Percentiles rank a stretch among this genome's conserved stretches.
phyloP scores from a whole-genome alignment of 2,888 invertebrate species.

The Torymus aiolomorphi region DNA sequence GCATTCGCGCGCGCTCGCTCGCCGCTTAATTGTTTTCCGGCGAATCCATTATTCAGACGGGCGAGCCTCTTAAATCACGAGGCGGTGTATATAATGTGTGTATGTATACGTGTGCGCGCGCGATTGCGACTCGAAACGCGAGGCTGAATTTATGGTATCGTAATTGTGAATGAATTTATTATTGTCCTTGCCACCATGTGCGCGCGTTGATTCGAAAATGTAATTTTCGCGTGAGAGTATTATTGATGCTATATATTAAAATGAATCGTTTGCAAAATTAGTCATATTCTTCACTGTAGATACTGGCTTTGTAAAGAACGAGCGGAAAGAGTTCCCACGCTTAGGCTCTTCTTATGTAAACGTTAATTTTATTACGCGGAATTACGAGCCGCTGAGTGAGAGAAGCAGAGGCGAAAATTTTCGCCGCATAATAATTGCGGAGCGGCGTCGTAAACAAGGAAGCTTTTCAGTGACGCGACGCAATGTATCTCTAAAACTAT shows the following conservation, averaged over 20 bases:
- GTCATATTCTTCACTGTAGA: too few species aligned
- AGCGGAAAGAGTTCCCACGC: too few species aligned
- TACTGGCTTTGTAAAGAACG: too few species aligned
- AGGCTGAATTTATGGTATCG: too few species aligned
- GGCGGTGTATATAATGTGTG: neutral
- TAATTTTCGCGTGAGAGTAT: too few species aligned
- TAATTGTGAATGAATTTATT: neutral
- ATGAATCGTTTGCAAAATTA: too few species aligned
- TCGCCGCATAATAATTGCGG: constrained; percentile 1
- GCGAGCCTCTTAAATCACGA: constrained; percentile 31
- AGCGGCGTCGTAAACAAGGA: constrained; percentile 23
- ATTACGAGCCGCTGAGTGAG: too few species aligned
- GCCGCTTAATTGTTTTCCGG: constrained; percentile 42
- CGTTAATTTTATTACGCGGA: too few species aligned
- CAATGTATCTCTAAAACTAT: constrained; percentile 1
- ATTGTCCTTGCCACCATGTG: neutral
- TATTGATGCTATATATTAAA: too few species aligned
- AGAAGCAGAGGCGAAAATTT: neutral
- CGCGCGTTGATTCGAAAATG: neutral
- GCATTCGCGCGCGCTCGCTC: neutral
- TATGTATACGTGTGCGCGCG: neutral
- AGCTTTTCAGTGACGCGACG: constrained; percentile 12
- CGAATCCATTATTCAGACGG: constrained; percentile 28
- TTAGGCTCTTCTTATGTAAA: too few species aligned
- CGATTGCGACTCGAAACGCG: neutral